Conservation (phyloP, 2,888 invertebrate genomes). For the Scrobipalpa costella region DNA sequence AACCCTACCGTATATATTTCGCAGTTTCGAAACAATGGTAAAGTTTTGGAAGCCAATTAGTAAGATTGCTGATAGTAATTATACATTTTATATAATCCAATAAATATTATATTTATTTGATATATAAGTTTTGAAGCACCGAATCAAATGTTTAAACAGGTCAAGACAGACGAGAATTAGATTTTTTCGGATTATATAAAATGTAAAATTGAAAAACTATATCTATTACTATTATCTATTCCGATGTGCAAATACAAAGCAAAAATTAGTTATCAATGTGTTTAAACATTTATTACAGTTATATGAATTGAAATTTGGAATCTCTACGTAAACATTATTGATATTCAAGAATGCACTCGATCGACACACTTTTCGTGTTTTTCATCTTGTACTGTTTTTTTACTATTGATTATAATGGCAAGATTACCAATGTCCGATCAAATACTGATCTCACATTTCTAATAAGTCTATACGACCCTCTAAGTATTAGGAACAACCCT, state of each 20-base stretch:
- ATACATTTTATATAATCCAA: conserved; percentile 4
- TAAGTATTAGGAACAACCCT: conserved; percentile 72
- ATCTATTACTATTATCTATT: conserved; percentile 32
- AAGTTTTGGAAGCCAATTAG: conserved; percentile 50
- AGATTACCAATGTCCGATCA: conserved; percentile 3
- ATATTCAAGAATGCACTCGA: too few species aligned
- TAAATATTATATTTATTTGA: background rate
- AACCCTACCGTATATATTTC: conserved; percentile 65
- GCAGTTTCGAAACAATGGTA: conserved; percentile 67
- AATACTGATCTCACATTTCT: background rate
- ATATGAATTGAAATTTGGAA: too few species aligned
- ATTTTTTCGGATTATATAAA: conserved; percentile 1
- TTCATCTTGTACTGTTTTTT: background rate
- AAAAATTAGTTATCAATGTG: conserved; percentile 35
- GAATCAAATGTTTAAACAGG: background rate
- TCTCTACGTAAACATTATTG: too few species aligned
- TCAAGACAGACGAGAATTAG: background rate
- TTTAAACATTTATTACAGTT: background rate
- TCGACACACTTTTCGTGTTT: background rate
- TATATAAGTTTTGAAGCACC: background rate
- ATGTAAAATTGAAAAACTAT: conserved; percentile 11
- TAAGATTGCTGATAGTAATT: conserved; percentile 25
- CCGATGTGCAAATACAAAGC: conserved; percentile 44
- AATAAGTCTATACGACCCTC: conserved; percentile 44
- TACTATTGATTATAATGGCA: background rate